These are phyloP conservation scores for Hyppa rectilinea DNA, from an alignment of 2,888 invertebrate species.

Conservation along the genomic window DNA sequence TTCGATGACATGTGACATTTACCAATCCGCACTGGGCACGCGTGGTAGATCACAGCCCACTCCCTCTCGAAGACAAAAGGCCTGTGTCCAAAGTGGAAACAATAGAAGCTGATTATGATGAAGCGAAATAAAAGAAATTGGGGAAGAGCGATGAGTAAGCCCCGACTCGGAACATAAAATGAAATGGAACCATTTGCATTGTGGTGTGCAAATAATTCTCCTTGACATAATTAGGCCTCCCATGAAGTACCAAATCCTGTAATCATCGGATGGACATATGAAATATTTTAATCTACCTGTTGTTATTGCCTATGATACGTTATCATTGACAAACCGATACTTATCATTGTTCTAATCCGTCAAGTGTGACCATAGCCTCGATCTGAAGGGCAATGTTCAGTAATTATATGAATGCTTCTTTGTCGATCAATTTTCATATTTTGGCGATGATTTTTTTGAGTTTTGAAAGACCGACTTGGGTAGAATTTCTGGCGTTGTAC, in stretches of 20 bases:
- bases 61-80: too few relatives aligned
- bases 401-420: background rate
- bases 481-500: background rate
- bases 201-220: background rate
- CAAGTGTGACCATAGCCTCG: background rate
- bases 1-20: too few relatives aligned
- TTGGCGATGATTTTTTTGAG: background rate
- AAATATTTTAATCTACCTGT: constrained; percentile 25
- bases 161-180: background rate
- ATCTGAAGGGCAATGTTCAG: background rate
- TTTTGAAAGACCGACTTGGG: too few relatives aligned
- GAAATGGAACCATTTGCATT: background rate
- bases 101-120: too few relatives aligned
- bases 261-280: constrained; percentile 13
- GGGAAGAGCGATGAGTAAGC: background rate
- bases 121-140: background rate
- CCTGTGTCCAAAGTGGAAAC: too few relatives aligned
- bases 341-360: constrained; percentile 17
- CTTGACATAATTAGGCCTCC: constrained; percentile 39
- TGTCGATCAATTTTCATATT: background rate
- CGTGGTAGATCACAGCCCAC: too few relatives aligned
- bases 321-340: constrained; percentile 13
- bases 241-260: constrained; percentile 11
- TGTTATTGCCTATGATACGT: constrained; percentile 4
- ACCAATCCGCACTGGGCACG: too few relatives aligned